Evolutionary conservation across 1,140 invertebrate species (phyloP).

Genomic region (Scaptomyza montana): DNA sequence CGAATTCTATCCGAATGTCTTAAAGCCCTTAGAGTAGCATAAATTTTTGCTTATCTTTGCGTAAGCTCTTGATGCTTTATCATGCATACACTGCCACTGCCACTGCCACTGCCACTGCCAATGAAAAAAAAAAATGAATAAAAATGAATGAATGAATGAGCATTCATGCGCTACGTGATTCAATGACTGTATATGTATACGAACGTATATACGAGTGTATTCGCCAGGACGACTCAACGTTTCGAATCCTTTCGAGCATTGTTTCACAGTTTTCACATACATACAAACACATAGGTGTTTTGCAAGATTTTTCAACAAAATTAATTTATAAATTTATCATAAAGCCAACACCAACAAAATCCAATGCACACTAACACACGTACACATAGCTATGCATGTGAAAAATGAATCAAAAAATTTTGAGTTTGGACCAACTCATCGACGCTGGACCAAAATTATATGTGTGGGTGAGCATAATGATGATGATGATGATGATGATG

Average conservation of each 20-base stretch:
- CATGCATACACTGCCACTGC: conserved; percentile 41
- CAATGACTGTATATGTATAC: conserved; percentile 2
- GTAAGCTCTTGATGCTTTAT: conserved; percentile 31
- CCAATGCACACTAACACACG: conserved; percentile 21
- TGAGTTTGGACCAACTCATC: conserved; percentile 49
- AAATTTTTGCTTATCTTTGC: conserved; percentile 11
- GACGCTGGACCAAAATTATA: conserved; percentile 28
- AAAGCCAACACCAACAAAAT: conserved; percentile 36
- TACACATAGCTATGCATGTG: not conserved
- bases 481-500: conserved; percentile 40
- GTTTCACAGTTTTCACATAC: not conserved
- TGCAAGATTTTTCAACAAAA: conserved; percentile 38
- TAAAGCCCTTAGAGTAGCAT: conserved; percentile 1
- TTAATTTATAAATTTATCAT: conserved; percentile 64
- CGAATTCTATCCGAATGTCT: not conserved
- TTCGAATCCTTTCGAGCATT: conserved; percentile 26
- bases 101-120: no score
- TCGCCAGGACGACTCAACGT: not conserved
- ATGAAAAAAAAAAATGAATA: no score
- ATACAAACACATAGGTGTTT: conserved; percentile 21
- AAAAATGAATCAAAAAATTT: conserved; percentile 31
- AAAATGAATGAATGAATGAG: conserved; percentile 21
- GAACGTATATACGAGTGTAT: not conserved
- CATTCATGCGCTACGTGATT: conserved; percentile 33
- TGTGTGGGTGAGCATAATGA: conserved; percentile 6